Percentiles rank a stretch among this genome's conserved stretches.
Evolutionary conservation across 1,140 invertebrate genomes (phyloP).

Genomic region (Ceratoteleas bidentatus): DNA sequence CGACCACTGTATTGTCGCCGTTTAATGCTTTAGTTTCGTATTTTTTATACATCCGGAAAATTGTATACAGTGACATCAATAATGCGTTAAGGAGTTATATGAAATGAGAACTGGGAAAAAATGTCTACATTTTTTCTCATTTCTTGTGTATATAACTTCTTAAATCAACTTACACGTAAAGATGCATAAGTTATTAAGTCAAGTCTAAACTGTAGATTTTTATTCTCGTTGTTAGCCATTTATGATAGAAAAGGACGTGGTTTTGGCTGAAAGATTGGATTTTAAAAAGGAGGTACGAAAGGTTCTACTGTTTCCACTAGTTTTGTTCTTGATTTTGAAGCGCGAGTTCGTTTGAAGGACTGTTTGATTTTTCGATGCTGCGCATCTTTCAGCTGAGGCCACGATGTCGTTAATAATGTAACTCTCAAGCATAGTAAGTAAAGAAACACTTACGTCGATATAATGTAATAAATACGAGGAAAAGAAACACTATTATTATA

Average conservation of each 20-base stretch:
- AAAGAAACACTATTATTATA: conserved; percentile 66
- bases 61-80: conserved; percentile 49
- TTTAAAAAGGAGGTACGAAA: not conserved
- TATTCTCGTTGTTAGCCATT: conserved; percentile 73
- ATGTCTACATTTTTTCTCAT: too few relatives aligned
- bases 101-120: too few relatives aligned
- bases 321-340: too few relatives aligned
- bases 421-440: conserved; percentile 69
- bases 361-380: too few relatives aligned
- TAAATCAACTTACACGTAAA: conserved; percentile 48
- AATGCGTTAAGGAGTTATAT: not conserved
- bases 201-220: conserved; percentile 67
- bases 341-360: too few relatives aligned
- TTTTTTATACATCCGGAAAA: conserved; percentile 63
- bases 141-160: too few relatives aligned
- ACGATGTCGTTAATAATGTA: too few relatives aligned
- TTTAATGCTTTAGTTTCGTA: conserved; percentile 58
- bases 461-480: conserved; percentile 68
- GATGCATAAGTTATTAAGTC: conserved; percentile 67
- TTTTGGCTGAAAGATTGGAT: conserved; percentile 59
- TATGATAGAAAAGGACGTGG: conserved; percentile 66
- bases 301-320: too few relatives aligned
- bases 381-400: too few relatives aligned
- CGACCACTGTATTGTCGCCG: conserved; percentile 14
- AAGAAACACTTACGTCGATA: conserved; percentile 74